phyloP scores from a whole-genome alignment of 1,140 invertebrate genomes.

The Steinernema feltiae region DNA sequence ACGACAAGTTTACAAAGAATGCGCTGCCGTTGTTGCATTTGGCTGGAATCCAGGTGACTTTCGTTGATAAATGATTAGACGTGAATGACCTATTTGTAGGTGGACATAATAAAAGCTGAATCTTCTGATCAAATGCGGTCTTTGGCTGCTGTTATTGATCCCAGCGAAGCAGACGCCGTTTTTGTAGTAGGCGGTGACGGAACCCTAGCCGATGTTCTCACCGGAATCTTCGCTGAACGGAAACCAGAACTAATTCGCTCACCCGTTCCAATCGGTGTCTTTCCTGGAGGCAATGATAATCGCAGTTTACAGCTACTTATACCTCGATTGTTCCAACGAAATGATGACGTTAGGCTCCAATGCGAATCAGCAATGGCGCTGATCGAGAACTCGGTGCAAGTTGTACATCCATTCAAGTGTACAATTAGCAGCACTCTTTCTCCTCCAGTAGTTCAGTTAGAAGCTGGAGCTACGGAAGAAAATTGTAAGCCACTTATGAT shows the following conservation, averaged over 20 bases:
- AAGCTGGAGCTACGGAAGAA: not conserved
- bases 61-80: not conserved
- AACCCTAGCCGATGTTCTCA: slow-evolving; percentile 34
- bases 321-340: slow-evolving; percentile 25
- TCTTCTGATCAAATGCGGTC: slow-evolving; percentile 21
- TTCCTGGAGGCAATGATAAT: slow-evolving; percentile 39
- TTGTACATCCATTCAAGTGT: slow-evolving; percentile 23
- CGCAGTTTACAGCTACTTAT: slow-evolving; percentile 27
- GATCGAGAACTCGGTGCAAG: slow-evolving; percentile 25
- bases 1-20: slow-evolving; percentile 36
- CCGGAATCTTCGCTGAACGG: slow-evolving; percentile 25
- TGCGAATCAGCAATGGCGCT: slow-evolving; percentile 39
- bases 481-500: not conserved
- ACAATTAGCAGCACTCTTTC: not conserved
- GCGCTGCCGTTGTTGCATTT: slow-evolving; percentile 36
- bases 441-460: not conserved
- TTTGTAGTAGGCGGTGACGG: slow-evolving; percentile 41
- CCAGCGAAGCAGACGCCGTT: slow-evolving; percentile 33
- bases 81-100: not conserved
- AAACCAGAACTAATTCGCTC: not conserved
- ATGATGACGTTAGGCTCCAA: slow-evolving; percentile 28
- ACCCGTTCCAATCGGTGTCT: slow-evolving; percentile 32
- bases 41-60: slow-evolving; percentile 29
- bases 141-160: slow-evolving; percentile 27
- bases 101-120: slow-evolving; percentile 34